These are phyloP conservation scores for Mus musculus DNA, from an alignment of 2,113 vertebrate species.

Conservation along the genomic window DNA sequence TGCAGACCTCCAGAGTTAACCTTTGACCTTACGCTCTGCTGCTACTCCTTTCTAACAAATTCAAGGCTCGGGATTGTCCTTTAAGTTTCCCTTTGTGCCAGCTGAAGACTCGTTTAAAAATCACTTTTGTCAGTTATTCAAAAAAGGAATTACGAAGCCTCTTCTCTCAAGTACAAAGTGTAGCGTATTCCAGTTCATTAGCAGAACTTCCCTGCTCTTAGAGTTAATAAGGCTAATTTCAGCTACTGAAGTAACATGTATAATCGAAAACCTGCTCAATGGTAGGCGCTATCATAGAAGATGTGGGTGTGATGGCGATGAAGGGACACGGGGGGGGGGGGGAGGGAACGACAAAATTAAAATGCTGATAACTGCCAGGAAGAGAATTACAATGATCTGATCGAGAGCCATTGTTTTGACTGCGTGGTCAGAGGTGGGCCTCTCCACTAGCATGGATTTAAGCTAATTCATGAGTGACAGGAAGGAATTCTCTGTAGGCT, in stretches of 20 bases:
- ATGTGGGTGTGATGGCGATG: background rate
- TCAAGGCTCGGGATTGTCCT: conserved; percentile 38
- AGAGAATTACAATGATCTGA: background rate
- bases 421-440: background rate
- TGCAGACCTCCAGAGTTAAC: background rate
- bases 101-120: conserved; percentile 35
- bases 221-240: conserved; percentile 38
- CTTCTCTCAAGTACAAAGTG: conserved; percentile 6
- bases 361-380: background rate
- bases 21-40: background rate
- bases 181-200: conserved; percentile 8
- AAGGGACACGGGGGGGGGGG: background rate
- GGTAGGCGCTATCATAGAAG: background rate
- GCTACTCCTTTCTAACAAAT: background rate
- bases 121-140: background rate
- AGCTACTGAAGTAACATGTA: background rate
- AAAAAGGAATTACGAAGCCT: conserved; percentile 9
- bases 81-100: background rate
- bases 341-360: background rate
- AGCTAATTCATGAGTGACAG: background rate
- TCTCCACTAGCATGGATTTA: background rate
- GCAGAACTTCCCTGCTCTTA: conserved; percentile 35
- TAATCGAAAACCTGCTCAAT: conserved; percentile 26
- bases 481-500: background rate
- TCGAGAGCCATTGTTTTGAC: background rate